Evolutionary conservation across 2,888 invertebrate genomes (phyloP).

Genomic region (Plebejus melissa): DNA sequence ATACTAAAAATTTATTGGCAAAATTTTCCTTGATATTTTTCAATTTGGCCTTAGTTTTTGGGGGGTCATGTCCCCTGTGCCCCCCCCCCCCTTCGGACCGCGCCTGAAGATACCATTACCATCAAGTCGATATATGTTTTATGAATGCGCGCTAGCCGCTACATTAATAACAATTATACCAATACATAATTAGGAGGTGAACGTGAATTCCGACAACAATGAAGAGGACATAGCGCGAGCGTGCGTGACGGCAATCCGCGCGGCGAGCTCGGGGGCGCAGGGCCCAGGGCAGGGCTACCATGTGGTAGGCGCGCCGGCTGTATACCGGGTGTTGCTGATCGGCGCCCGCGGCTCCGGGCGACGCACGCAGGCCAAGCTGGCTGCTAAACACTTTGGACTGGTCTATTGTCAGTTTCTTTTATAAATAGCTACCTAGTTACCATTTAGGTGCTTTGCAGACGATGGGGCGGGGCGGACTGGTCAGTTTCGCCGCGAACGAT

Average conservation of each 20-base stretch:
- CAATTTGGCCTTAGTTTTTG: too few species aligned
- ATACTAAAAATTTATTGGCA: too few species aligned
- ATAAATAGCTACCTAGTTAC: too few species aligned
- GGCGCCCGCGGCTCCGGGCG: constrained; percentile 81
- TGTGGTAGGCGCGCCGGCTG: constrained; percentile 68
- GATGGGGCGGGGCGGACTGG: too few species aligned
- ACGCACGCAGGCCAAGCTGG: constrained; percentile 69
- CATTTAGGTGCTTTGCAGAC: too few species aligned
- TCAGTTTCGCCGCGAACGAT: too few species aligned
- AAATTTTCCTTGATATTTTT: too few species aligned
- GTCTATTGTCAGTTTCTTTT: constrained; percentile 51
- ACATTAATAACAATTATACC: background rate
- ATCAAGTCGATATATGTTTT: too few species aligned
- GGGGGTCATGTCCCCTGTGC: too few species aligned
- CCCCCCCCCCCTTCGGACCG: too few species aligned
- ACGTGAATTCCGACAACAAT: constrained; percentile 48
- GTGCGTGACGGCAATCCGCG: constrained; percentile 61
- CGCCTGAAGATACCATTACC: too few species aligned
- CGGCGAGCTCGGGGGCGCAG: constrained; percentile 55
- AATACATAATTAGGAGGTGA: constrained; percentile 50
- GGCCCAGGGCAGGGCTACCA: constrained; percentile 52
- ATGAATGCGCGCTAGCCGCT: too few species aligned
- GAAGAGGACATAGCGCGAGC: constrained; percentile 47
- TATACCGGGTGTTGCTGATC: constrained; percentile 78
- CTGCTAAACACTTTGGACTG: constrained; percentile 75